Percentiles rank a stretch among this genome's conserved stretches.
Conservation (phyloP, 1,140 invertebrate species). For the Parasteatoda tepidariorum region DNA sequence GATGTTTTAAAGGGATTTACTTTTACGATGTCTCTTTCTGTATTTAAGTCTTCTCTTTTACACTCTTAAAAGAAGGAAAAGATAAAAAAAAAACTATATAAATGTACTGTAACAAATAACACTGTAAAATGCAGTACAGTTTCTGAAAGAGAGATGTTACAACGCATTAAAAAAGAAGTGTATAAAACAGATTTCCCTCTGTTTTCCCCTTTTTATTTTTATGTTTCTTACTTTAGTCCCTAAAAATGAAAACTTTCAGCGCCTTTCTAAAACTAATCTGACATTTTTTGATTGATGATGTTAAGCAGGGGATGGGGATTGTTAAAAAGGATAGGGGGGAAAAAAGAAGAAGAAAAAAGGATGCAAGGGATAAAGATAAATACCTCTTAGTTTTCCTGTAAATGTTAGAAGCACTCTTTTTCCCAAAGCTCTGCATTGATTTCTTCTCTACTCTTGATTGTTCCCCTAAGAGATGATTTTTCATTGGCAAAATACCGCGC, state of each 20-base stretch:
- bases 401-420: not conserved
- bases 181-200: conserved; percentile 30
- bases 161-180: not conserved
- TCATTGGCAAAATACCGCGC: conserved; percentile 42
- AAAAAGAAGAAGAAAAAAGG: not conserved
- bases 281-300: conserved; percentile 52
- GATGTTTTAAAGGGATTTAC: not conserved
- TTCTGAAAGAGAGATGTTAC: too few species aligned
- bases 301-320: not conserved
- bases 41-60: not conserved
- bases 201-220: conserved; percentile 35
- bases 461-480: conserved; percentile 43
- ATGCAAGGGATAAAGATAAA: conserved; percentile 42
- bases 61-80: not conserved
- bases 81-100: not conserved
- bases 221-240: not conserved
- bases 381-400: conserved; percentile 56
- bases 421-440: conserved; percentile 11
- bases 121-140: too few species aligned
- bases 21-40: not conserved
- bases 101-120: not conserved
- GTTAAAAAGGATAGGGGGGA: not conserved
- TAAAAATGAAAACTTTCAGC: conserved; percentile 45
- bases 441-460: conserved; percentile 15
- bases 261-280: conserved; percentile 54